These are phyloP conservation scores for Tipula vernalis DNA, from an alignment of 2,888 invertebrate species.

Conservation along the genomic window DNA sequence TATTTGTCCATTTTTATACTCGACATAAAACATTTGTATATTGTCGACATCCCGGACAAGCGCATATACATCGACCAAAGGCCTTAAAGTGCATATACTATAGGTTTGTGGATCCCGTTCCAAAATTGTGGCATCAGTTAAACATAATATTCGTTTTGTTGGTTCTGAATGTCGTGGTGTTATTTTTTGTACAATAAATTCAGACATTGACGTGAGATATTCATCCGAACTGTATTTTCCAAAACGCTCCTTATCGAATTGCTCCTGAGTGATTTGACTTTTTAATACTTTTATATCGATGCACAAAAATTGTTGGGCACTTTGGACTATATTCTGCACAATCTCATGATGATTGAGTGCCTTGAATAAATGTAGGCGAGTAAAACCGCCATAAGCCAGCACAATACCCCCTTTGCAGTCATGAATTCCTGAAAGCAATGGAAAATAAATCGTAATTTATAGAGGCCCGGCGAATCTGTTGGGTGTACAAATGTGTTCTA, in stretches of 20 bases:
- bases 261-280: constrained; percentile 71
- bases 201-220: constrained; percentile 89
- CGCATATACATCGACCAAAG: constrained; percentile 76
- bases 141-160: constrained; percentile 77
- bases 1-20: constrained; percentile 83
- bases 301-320: constrained; percentile 67
- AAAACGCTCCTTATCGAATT: constrained; percentile 76
- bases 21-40: constrained; percentile 87
- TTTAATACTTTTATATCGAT: constrained; percentile 72
- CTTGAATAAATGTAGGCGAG: constrained; percentile 82
- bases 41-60: constrained; percentile 80
- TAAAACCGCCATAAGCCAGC: constrained; percentile 82
- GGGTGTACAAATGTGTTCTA: neutral
- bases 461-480: neutral
- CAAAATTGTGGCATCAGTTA: constrained; percentile 89
- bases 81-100: constrained; percentile 71
- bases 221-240: constrained; percentile 93
- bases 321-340: constrained; percentile 73
- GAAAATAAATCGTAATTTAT: neutral
- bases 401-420: constrained; percentile 91
- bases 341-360: constrained; percentile 75
- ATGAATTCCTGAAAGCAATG: constrained; percentile 46
- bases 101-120: constrained; percentile 97
- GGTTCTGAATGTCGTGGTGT: constrained; percentile 72
- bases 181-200: constrained; percentile 92